phyloP scores from a whole-genome alignment of 2,113 vertebrate species.

The Progne subis region DNA sequence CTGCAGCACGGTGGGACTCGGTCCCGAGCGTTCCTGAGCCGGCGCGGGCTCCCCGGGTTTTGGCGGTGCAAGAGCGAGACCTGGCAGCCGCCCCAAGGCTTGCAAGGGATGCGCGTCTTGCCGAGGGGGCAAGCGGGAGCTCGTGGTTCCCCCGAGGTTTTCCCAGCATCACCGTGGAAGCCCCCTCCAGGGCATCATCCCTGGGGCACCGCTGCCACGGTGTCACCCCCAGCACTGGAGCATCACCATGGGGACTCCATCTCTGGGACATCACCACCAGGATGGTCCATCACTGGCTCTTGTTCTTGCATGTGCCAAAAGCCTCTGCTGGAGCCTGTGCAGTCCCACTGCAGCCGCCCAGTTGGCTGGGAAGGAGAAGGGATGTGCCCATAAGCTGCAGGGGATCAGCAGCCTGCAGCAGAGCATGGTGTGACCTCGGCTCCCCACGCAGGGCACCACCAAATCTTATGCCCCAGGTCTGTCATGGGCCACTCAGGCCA shows the following conservation, averaged over 20 bases:
- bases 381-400: fast-evolving
- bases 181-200: background rate
- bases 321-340: background rate
- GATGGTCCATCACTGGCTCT: fast-evolving
- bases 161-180: background rate
- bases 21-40: background rate
- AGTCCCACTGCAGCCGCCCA: background rate
- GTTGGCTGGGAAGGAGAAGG: background rate
- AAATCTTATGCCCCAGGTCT: background rate
- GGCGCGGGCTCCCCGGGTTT: fast-evolving
- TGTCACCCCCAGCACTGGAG: background rate
- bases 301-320: background rate
- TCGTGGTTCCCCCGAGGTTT: background rate
- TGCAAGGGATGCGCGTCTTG: fast-evolving
- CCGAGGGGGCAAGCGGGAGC: fast-evolving
- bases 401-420: background rate
- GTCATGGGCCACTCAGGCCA: fast-evolving
- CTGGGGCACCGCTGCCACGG: fast-evolving
- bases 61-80: background rate
- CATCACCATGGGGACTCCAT: background rate
- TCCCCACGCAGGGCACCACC: fast-evolving
- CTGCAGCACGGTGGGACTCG: fast-evolving
- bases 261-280: background rate
- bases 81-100: no score
- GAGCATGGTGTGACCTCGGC: fast-evolving